Evolutionary conservation across 2,797 vertebrate genomes (phyloP).

Genomic region (Enteromius treurensis): DNA sequence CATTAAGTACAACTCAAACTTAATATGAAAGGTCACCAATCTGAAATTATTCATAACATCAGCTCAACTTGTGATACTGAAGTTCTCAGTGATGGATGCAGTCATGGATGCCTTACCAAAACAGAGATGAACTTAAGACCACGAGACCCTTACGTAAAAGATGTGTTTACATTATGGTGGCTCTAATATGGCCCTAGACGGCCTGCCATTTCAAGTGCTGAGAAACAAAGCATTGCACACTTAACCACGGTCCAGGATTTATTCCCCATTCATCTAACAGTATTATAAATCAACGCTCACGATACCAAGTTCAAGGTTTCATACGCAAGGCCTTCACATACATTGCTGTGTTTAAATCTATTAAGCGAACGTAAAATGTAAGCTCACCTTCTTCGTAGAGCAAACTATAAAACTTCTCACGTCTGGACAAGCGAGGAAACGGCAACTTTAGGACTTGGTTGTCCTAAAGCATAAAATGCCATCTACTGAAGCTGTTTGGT

Average conservation of each 20-base stretch:
- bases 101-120: neutral
- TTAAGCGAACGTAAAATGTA: neutral
- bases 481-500: neutral
- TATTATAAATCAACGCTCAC: constrained; percentile 16
- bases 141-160: constrained; percentile 17
- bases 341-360: neutral
- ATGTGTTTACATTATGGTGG: constrained; percentile 23
- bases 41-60: neutral
- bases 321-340: neutral
- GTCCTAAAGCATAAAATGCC: constrained; percentile 24
- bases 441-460: neutral
- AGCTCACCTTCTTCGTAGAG: constrained; percentile 13
- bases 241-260: constrained; percentile 11
- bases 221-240: constrained; percentile 27
- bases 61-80: neutral
- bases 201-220: neutral
- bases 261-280: constrained; percentile 6
- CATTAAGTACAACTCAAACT: neutral
- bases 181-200: constrained; percentile 41
- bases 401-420: constrained; percentile 4
- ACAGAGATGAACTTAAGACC: constrained; percentile 17
- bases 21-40: neutral
- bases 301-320: constrained; percentile 15
- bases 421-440: neutral
- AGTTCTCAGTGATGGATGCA: neutral